Percentiles rank a stretch among this genome's conserved stretches.
Evolutionary conservation across 2,888 invertebrate genomes (phyloP).

Genomic region (Philereme vetulata): DNA sequence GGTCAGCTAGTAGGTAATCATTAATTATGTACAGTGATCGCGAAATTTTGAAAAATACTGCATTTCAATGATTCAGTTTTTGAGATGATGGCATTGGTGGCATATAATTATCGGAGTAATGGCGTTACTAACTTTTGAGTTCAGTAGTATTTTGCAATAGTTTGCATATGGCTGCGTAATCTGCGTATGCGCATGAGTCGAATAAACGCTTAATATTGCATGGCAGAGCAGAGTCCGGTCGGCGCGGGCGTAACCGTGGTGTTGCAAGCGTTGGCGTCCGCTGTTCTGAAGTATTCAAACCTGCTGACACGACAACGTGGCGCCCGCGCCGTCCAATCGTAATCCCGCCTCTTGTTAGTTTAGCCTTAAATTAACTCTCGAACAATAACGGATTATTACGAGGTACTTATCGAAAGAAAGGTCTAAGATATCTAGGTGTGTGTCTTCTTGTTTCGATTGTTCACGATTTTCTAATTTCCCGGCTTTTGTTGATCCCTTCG

Average conservation of each 20-base stretch:
- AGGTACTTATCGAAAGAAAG: background rate
- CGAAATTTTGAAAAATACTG: no score
- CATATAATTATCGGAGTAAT: no score
- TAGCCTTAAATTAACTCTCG: constrained; percentile 4
- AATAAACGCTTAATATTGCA: constrained; percentile 48
- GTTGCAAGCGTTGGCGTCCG: constrained; percentile 74
- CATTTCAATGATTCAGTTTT: no score
- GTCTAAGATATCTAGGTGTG: no score
- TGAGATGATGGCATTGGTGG: no score
- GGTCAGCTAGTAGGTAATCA: no score
- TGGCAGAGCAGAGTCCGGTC: constrained; percentile 62
- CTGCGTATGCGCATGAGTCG: constrained; percentile 32
- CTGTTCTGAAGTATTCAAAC: constrained; percentile 63
- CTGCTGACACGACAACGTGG: constrained; percentile 56
- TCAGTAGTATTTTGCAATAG: background rate
- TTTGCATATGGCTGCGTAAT: constrained; percentile 4
- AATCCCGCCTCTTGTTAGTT: constrained; percentile 34
- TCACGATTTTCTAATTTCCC: no score
- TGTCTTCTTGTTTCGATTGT: no score
- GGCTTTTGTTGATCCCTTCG: no score
- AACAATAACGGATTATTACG: constrained; percentile 9
- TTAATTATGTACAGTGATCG: no score
- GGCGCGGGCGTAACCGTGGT: constrained; percentile 43
- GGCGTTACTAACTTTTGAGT: no score
- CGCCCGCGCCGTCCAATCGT: constrained; percentile 53